Evolutionary conservation across 1,140 invertebrate genomes (phyloP).

Genomic region (Achatina immaculata): DNA sequence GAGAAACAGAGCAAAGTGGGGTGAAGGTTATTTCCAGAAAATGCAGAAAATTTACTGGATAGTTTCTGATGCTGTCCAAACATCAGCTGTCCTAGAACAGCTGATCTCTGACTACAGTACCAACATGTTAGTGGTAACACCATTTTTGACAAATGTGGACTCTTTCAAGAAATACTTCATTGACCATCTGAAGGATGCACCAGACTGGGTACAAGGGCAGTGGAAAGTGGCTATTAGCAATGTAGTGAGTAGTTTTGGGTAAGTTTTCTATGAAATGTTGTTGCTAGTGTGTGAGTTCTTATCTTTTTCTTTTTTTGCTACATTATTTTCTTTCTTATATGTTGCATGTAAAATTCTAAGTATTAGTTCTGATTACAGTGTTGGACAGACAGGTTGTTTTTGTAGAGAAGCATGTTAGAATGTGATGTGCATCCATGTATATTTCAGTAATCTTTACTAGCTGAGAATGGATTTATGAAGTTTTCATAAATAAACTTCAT

Average conservation of each 20-base stretch:
- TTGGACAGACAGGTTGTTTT: no score
- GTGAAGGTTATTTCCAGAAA: not conserved
- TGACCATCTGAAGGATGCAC: not conserved
- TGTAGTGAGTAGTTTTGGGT: not conserved
- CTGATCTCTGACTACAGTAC: not conserved
- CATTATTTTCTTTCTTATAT: not conserved
- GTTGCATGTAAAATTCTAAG: not conserved
- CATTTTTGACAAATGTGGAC: not conserved
- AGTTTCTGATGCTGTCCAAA: not conserved
- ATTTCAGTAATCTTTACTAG: no score
- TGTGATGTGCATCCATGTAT: no score
- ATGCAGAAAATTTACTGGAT: conserved; percentile 20
- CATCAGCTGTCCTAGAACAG: not conserved
- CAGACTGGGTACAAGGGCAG: not conserved
- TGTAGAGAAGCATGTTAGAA: no score
- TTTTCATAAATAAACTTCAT: no score
- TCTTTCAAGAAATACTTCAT: not conserved
- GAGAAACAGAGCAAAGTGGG: not conserved
- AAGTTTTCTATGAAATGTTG: not conserved
- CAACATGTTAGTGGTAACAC: not conserved
- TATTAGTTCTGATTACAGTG: not conserved
- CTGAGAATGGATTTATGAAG: no score
- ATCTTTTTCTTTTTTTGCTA: not conserved
- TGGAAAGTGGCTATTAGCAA: not conserved
- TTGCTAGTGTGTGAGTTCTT: not conserved